These are phyloP conservation scores for Tinamus guttatus DNA, from an alignment of 2,113 vertebrate genomes.

Conservation along the genomic window DNA sequence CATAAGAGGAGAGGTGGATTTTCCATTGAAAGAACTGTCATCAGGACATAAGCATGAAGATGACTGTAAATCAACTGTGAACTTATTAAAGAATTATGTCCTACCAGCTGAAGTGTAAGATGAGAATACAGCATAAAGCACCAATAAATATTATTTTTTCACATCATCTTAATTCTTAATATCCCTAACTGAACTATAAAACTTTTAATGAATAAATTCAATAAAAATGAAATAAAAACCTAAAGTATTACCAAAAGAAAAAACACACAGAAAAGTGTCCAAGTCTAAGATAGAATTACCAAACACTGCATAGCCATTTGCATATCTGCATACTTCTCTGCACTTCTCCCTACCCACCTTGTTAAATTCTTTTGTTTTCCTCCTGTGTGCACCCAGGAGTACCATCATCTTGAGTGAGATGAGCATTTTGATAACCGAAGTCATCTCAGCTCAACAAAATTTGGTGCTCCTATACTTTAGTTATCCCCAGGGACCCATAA, in stretches of 20 bases:
- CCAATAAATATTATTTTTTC: neutral
- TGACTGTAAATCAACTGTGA: neutral
- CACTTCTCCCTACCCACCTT: fast-evolving
- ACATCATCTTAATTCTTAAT: neutral
- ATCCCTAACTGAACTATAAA: neutral
- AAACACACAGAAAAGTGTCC: no score
- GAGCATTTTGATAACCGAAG: neutral
- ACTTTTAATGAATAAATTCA: neutral
- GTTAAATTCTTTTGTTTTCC: neutral
- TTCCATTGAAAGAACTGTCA: neutral
- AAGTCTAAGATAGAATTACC: neutral
- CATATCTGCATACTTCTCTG: neutral
- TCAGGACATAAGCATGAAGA: neutral
- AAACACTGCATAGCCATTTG: neutral
- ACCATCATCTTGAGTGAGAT: neutral
- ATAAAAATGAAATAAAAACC: neutral
- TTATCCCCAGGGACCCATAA: neutral
- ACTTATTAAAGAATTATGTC: neutral
- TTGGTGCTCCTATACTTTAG: neutral
- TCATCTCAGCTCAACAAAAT: neutral
- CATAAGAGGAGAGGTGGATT: neutral
- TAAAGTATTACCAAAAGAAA: neutral
- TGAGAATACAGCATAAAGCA: neutral
- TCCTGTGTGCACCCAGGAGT: neutral
- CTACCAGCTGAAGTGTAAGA: neutral